Evolutionary conservation across 2,888 invertebrate species (phyloP).

Genomic region (Drosophila quinaria): DNA sequence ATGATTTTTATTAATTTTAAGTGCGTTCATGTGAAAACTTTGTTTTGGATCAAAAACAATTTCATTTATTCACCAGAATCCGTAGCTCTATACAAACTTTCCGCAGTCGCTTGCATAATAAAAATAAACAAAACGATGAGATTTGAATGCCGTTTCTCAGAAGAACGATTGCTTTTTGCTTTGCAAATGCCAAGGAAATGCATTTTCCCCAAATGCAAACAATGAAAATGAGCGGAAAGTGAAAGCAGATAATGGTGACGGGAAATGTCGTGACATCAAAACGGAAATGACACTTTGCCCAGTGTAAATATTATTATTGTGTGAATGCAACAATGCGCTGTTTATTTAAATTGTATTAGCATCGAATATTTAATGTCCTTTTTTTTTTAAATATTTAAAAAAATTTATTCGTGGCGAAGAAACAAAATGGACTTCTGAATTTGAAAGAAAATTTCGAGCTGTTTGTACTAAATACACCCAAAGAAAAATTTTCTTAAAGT

Average conservation of each 20-base stretch:
- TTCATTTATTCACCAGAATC: slow-evolving; percentile 2
- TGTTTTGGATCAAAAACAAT: slow-evolving; percentile 6
- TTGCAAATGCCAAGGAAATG: slow-evolving; percentile 46
- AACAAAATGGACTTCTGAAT: slow-evolving; percentile 5
- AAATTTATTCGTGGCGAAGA: neutral
- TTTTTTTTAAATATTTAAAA: neutral
- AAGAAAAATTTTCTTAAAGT: neutral
- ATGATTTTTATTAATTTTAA: slow-evolving; percentile 21
- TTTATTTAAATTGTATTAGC: neutral
- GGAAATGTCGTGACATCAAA: slow-evolving; percentile 48
- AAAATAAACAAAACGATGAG: slow-evolving; percentile 3
- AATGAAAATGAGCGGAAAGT: slow-evolving; percentile 40
- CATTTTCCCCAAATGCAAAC: slow-evolving; percentile 35
- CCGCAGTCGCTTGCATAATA: neutral
- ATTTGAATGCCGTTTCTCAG: slow-evolving; percentile 5
- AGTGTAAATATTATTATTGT: slow-evolving; percentile 24
- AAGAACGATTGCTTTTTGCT: slow-evolving; percentile 1
- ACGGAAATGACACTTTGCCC: slow-evolving; percentile 55
- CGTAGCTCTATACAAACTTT: neutral
- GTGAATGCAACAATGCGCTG: slow-evolving; percentile 11
- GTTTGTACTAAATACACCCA: slow-evolving; percentile 13
- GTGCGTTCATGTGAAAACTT: slow-evolving; percentile 14
- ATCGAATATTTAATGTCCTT: slow-evolving; percentile 7
- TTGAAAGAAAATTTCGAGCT: slow-evolving; percentile 20
- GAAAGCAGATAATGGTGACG: slow-evolving; percentile 41